Evolutionary conservation across 2,888 invertebrate genomes (phyloP).

Genomic region (Adineta ricciae): DNA sequence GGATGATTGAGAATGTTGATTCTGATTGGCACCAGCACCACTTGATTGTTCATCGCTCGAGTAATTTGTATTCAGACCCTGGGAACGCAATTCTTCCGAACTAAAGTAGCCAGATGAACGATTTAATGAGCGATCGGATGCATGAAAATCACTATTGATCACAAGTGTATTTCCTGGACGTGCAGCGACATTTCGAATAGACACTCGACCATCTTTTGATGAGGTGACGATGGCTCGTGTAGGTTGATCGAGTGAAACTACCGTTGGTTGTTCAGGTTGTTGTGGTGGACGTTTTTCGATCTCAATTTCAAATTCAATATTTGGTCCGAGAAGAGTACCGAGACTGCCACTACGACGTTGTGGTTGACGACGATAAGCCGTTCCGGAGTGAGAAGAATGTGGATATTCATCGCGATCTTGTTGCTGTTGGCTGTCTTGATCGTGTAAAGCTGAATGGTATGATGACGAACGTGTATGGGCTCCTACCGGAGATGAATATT

Average conservation of each 20-base stretch:
- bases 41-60: conserved; percentile 11
- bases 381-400: neutral
- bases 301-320: conserved; percentile 31
- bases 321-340: neutral
- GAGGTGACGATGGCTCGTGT: conserved; percentile 1
- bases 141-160: conserved; percentile 17
- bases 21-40: neutral
- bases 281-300: conserved; percentile 29
- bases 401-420: neutral
- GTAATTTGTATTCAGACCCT: neutral
- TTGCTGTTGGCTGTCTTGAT: neutral
- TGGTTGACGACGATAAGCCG: too few species aligned
- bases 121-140: conserved; percentile 25
- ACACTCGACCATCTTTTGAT: conserved; percentile 18
- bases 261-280: neutral
- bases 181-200: neutral
- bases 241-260: neutral
- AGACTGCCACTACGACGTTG: neutral
- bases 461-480: neutral
- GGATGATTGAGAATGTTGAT: neutral
- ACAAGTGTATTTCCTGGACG: neutral
- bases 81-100: conserved; percentile 26
- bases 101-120: conserved; percentile 32
- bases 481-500: neutral
- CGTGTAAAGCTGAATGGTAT: neutral